Conservation (phyloP, 2,888 invertebrate genomes). For the Drosophila tripunctata region DNA sequence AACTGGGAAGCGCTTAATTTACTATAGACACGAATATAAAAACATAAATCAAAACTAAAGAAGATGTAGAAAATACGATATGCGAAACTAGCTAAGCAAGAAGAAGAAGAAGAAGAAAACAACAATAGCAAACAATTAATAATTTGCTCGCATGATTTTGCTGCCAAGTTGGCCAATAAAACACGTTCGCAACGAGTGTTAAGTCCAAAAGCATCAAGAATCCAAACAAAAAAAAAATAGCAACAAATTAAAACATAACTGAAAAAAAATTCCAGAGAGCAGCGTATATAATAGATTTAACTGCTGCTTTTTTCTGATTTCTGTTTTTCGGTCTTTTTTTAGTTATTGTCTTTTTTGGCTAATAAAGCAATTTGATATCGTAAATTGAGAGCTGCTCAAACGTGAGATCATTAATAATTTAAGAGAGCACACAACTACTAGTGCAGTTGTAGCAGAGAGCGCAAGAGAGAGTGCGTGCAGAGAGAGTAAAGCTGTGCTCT, state of each 20-base stretch:
- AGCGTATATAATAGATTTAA: slow-evolving; percentile 51
- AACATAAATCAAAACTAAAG: not conserved
- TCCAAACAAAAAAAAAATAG: slow-evolving; percentile 6
- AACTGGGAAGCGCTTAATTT: not conserved
- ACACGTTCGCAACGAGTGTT: slow-evolving; percentile 63
- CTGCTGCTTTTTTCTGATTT: slow-evolving; percentile 29
- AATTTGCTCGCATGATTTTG: slow-evolving; percentile 14
- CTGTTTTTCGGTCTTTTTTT: too few relatives aligned
- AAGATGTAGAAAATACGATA: too few relatives aligned
- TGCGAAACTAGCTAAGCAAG: too few relatives aligned
- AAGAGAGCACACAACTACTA: slow-evolving; percentile 28
- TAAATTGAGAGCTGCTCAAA: slow-evolving; percentile 51
- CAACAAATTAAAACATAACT: slow-evolving; percentile 30
- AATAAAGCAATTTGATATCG: slow-evolving; percentile 78
- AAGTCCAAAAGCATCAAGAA: slow-evolving; percentile 31
- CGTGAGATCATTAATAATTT: slow-evolving; percentile 62
- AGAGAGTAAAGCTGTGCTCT: slow-evolving; percentile 52
- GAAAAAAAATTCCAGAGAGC: slow-evolving; percentile 30
- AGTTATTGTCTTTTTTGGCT: slow-evolving; percentile 55
- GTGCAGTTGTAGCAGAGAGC: not conserved
- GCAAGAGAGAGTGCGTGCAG: slow-evolving; percentile 1
- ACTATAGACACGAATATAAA: not conserved
- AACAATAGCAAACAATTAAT: not conserved
- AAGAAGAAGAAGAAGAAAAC: too few relatives aligned
- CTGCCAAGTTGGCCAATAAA: slow-evolving; percentile 63